Conservation (phyloP, 2,113 vertebrate species). For the Sander vitreus region DNA sequence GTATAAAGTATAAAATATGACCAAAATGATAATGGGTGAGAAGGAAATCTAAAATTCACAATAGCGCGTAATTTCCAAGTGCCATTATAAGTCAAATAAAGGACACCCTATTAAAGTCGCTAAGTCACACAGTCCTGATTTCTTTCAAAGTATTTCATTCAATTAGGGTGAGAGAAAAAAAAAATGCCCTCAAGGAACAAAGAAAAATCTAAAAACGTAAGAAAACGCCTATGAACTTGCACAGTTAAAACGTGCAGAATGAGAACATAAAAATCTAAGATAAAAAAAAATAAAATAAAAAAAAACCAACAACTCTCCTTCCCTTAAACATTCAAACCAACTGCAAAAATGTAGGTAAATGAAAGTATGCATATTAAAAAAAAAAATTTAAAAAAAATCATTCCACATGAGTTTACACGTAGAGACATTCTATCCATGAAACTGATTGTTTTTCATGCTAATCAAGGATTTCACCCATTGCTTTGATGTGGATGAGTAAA, state of each 20-base stretch:
- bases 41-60: slow-evolving; percentile 22
- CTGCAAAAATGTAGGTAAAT: slow-evolving; percentile 52
- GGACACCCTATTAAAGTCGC: not conserved
- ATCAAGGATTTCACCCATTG: slow-evolving; percentile 70
- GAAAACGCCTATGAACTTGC: slow-evolving; percentile 6
- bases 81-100: slow-evolving; percentile 37
- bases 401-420: slow-evolving; percentile 58
- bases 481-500: slow-evolving; percentile 51
- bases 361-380: slow-evolving; percentile 47
- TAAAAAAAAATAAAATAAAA: slow-evolving; percentile 5
- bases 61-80: slow-evolving; percentile 20
- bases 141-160: slow-evolving; percentile 33
- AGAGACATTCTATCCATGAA: slow-evolving; percentile 64
- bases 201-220: slow-evolving; percentile 21
- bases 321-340: slow-evolving; percentile 70
- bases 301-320: slow-evolving; percentile 18
- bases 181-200: slow-evolving; percentile 26
- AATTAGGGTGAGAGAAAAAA: slow-evolving; percentile 10
- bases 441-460: slow-evolving; percentile 67
- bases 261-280: slow-evolving; percentile 44
- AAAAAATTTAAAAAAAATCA: slow-evolving; percentile 33
- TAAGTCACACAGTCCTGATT: slow-evolving; percentile 14
- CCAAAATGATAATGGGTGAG: slow-evolving; percentile 32
- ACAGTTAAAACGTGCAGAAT: slow-evolving; percentile 35
- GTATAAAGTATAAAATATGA: slow-evolving; percentile 16